phyloP scores from a whole-genome alignment of 2,797 vertebrate species.

The Malacoraja senta region DNA sequence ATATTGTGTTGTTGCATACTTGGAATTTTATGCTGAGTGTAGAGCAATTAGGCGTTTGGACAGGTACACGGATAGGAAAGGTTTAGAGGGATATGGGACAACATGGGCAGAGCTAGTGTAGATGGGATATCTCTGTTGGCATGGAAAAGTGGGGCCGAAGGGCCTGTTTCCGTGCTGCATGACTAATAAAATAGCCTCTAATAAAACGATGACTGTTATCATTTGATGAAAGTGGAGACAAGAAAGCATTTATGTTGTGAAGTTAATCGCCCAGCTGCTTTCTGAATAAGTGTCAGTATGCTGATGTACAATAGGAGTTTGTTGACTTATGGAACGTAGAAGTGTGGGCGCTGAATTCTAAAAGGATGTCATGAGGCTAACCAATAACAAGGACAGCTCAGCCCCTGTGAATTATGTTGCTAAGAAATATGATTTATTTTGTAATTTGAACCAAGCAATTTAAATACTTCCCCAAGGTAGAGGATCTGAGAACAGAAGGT shows the following conservation, averaged over 20 bases:
- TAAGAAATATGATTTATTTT: neutral
- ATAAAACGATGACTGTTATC: neutral
- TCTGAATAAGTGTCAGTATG: neutral
- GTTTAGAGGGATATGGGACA: no score
- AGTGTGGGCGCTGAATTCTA: neutral
- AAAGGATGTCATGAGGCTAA: neutral
- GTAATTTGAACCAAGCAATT: neutral
- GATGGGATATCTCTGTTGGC: no score
- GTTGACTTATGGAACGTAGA: neutral
- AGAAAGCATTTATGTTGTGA: neutral
- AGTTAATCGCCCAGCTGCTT: constrained; percentile 14
- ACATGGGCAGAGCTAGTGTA: no score
- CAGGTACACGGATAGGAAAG: no score
- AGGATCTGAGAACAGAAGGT: no score
- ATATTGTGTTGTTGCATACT: neutral
- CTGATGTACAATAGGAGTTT: neutral
- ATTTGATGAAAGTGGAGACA: neutral
- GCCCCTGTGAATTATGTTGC: neutral
- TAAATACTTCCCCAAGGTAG: neutral
- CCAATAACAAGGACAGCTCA: neutral
- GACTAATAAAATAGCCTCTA: no score
- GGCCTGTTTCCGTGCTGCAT: no score
- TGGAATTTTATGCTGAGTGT: neutral
- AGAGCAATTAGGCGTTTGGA: neutral
- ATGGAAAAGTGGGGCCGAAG: no score